Percentiles rank a stretch among this genome's conserved stretches.
These are phyloP conservation scores for Gymnocephalus cernua DNA, from an alignment of 2,113 vertebrate species.

Conservation along the genomic window DNA sequence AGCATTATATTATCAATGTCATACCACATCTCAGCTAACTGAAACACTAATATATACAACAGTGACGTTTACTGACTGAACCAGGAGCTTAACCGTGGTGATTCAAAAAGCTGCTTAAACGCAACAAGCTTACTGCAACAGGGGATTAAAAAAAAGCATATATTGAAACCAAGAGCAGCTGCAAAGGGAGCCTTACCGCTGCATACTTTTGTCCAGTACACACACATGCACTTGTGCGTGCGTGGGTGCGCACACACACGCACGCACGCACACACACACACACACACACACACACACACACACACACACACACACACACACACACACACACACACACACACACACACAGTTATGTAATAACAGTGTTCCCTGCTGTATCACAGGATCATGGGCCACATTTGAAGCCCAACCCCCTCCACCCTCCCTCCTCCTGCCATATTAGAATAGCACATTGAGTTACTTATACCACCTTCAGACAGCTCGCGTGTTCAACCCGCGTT, in stretches of 20 bases:
- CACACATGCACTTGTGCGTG: too few relatives aligned
- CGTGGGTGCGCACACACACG: slow-evolving; percentile 40
- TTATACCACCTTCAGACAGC: slow-evolving; percentile 7
- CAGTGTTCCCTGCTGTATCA: slow-evolving; percentile 65
- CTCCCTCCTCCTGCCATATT: slow-evolving; percentile 47
- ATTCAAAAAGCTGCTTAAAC: slow-evolving; percentile 56
- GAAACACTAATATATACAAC: background rate
- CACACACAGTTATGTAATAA: slow-evolving; percentile 70
- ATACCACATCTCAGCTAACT: background rate
- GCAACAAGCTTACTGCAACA: slow-evolving; percentile 51
- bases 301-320: slow-evolving; percentile 16
- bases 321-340: too few relatives aligned
- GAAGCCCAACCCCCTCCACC: slow-evolving; percentile 52
- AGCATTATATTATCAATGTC: background rate
- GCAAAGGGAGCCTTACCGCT: slow-evolving; percentile 51
- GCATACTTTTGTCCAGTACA: slow-evolving; percentile 40
- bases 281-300: slow-evolving; percentile 33
- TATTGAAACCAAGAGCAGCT: slow-evolving; percentile 59
- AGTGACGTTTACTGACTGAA: slow-evolving; percentile 26
- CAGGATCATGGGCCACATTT: slow-evolving; percentile 74
- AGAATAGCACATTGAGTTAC: slow-evolving; percentile 70
- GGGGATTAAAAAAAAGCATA: slow-evolving; percentile 54
- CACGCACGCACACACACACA: slow-evolving; percentile 31
- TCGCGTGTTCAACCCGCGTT: background rate
- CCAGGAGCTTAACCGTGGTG: slow-evolving; percentile 20